These are phyloP conservation scores for Actinostola sp. DNA, from an alignment of 92 coral and sea anemone genomes.

Conservation along the genomic window DNA sequence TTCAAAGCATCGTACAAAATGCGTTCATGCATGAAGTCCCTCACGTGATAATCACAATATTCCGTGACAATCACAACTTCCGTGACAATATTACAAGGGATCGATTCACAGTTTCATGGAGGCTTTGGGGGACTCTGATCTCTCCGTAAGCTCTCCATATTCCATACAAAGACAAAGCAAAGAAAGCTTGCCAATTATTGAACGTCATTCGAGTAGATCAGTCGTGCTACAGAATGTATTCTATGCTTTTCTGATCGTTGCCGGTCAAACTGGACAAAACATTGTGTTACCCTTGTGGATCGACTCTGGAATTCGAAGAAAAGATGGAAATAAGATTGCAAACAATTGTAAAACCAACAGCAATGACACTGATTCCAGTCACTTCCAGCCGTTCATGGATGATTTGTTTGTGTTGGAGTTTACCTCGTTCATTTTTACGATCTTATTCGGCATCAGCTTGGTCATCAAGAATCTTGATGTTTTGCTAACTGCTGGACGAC, in stretches of 20 bases:
- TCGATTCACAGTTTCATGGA: no score
- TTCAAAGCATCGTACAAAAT: no score
- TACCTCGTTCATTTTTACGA: conserved; percentile 44
- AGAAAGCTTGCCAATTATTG: no score
- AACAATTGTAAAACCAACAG: no score
- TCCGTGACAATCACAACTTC: no score
- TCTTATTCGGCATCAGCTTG: conserved; percentile 61
- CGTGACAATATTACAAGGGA: no score
- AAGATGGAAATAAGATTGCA: neutral
- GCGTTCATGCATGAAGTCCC: no score
- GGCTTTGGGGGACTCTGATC: no score
- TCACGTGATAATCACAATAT: no score
- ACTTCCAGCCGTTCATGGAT: conserved; percentile 50
- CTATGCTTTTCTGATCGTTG: conserved; percentile 55
- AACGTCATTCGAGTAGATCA: neutral
- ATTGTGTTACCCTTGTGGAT: conserved; percentile 70
- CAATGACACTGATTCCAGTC: no score
- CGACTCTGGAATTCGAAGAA: conserved; percentile 56
- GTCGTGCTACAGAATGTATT: conserved; percentile 6
- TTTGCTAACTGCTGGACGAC: conserved; percentile 1
- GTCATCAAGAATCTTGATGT: neutral
- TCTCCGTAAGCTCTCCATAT: no score
- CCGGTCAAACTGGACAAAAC: conserved; percentile 55
- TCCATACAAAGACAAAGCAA: no score
- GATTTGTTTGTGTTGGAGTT: conserved; percentile 63